Conservation (phyloP, 2,797 vertebrate genomes). For the Allobates femoralis region DNA sequence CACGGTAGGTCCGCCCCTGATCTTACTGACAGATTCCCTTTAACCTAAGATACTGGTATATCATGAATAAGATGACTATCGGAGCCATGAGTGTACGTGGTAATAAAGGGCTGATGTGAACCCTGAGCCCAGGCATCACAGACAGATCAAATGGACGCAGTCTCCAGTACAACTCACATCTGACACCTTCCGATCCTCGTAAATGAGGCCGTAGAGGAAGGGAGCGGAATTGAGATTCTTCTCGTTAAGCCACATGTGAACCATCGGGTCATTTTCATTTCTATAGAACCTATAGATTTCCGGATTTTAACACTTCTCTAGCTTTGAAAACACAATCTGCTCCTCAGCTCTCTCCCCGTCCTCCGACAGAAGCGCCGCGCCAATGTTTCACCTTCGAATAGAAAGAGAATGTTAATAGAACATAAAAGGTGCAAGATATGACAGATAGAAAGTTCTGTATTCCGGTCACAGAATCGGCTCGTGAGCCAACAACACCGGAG, state of each 20-base stretch:
- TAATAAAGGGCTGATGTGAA: neutral
- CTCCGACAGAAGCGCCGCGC: neutral
- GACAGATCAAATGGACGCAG: neutral
- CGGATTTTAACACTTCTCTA: neutral
- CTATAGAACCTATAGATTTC: neutral
- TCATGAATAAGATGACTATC: neutral
- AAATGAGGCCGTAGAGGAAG: neutral
- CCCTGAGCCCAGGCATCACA: neutral
- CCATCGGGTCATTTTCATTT: neutral
- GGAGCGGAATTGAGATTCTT: neutral
- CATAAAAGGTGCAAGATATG: constrained; percentile 38
- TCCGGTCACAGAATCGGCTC: constrained; percentile 41
- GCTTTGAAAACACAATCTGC: neutral
- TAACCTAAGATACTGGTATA: neutral
- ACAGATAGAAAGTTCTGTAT: constrained; percentile 52
- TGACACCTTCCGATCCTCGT: neutral
- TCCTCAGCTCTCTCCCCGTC: neutral
- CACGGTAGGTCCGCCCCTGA: no score
- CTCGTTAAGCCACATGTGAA: neutral
- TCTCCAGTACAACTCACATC: neutral
- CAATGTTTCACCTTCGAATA: constrained; percentile 51
- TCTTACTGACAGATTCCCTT: no score
- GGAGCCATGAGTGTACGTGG: neutral
- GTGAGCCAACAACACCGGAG: constrained; percentile 20
- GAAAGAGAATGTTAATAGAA: constrained; percentile 41